Percentiles rank a stretch among this genome's conserved stretches.
These are phyloP conservation scores for Athetis lepigone DNA, from an alignment of 2,888 invertebrate genomes.

Conservation along the genomic window DNA sequence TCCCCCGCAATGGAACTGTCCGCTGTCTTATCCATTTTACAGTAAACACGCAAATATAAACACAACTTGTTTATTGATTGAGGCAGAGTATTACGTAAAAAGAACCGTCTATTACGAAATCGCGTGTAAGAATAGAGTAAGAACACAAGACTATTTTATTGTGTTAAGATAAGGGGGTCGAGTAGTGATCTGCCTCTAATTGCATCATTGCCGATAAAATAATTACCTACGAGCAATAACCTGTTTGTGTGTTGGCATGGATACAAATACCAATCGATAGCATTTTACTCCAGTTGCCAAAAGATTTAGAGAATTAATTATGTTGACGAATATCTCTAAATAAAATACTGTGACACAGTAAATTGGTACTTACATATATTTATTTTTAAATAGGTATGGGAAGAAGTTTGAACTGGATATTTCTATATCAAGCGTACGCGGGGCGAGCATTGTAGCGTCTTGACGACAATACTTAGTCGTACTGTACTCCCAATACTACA, in stretches of 20 bases:
- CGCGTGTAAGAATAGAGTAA: slow-evolving; percentile 43
- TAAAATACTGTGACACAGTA: slow-evolving; percentile 9
- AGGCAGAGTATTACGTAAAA: slow-evolving; percentile 49
- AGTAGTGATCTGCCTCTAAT: slow-evolving; percentile 56
- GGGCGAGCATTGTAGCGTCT: not conserved
- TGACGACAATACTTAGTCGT: not conserved
- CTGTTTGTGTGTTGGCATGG: slow-evolving; percentile 64
- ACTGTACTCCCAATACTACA: not conserved
- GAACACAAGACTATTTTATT: slow-evolving; percentile 50
- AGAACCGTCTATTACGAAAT: slow-evolving; percentile 43
- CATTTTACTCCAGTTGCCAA: slow-evolving; percentile 47
- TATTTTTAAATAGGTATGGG: slow-evolving; percentile 28
- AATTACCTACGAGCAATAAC: slow-evolving; percentile 38
- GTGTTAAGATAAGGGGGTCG: slow-evolving; percentile 64
- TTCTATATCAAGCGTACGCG: slow-evolving; percentile 1
- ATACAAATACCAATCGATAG: slow-evolving; percentile 60
- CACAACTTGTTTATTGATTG: slow-evolving; percentile 60
- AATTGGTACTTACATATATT: slow-evolving; percentile 1
- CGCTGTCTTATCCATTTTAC: slow-evolving; percentile 68
- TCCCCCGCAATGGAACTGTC: slow-evolving; percentile 76
- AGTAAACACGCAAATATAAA: slow-evolving; percentile 60
- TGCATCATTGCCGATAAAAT: slow-evolving; percentile 66
- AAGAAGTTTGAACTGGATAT: slow-evolving; percentile 1
- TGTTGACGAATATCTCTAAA: slow-evolving; percentile 20
- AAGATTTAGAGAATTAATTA: slow-evolving; percentile 38